Conservation (phyloP, 2,113 vertebrate species). For the Caranx ignobilis region DNA sequence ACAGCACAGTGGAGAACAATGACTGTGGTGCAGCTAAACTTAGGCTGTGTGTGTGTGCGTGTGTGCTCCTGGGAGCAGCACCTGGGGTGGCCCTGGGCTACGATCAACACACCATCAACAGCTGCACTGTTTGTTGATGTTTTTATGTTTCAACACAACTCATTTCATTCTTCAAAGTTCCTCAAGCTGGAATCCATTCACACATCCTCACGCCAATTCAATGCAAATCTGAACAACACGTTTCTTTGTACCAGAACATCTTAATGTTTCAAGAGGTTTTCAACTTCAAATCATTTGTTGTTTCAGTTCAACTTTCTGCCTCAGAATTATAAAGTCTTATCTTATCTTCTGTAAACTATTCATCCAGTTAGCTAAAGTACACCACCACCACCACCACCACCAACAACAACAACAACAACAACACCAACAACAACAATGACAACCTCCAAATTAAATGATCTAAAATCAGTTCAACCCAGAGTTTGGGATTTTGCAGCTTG, state of each 20-base stretch:
- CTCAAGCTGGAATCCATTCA: background rate
- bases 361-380: background rate
- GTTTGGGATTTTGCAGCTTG: background rate
- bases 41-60: constrained; percentile 22
- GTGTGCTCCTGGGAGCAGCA: constrained; percentile 42
- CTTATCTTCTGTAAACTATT: constrained; percentile 18
- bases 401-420: no score
- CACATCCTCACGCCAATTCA: background rate
- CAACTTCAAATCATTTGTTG: background rate
- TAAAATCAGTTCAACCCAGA: no score
- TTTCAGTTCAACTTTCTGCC: background rate
- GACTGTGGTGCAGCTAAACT: constrained; percentile 51
- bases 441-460: no score
- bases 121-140: constrained; percentile 20
- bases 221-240: background rate
- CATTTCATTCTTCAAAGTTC: background rate
- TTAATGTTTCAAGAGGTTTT: background rate
- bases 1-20: constrained; percentile 43
- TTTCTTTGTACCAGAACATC: background rate
- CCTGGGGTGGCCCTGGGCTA: constrained; percentile 4
- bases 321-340: constrained; percentile 16
- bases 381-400: no score
- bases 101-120: constrained; percentile 8
- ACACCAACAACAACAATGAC: no score
- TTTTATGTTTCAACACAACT: background rate